Evolutionary conservation across 2,888 invertebrate species (phyloP).

Genomic region (Rhogogaster chlorosoma): DNA sequence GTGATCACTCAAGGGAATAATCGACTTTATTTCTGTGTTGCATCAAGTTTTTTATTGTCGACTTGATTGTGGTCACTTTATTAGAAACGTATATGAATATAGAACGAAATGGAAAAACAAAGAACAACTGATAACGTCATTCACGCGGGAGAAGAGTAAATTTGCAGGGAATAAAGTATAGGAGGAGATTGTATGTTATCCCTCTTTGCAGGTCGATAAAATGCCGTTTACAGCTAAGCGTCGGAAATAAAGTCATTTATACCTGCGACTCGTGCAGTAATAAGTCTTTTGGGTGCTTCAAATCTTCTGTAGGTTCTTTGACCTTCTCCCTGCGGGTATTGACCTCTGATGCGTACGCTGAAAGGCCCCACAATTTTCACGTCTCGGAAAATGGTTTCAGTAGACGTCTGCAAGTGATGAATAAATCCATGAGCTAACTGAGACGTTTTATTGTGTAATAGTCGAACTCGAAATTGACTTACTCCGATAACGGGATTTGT

Average conservation of each 20-base stretch:
- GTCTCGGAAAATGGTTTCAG: constrained; percentile 65
- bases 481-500: constrained; percentile 52
- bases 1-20: no score
- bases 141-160: no score
- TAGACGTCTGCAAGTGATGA: constrained; percentile 69
- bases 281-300: background rate
- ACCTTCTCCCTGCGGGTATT: background rate
- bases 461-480: background rate
- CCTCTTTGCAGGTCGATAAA: no score
- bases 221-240: no score
- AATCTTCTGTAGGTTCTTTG: background rate
- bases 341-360: background rate
- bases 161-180: no score
- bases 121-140: no score
- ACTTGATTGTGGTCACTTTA: no score
- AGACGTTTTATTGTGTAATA: background rate
- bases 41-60: no score
- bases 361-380: constrained; percentile 61
- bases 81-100: no score
- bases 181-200: no score
- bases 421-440: background rate
- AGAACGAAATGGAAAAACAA: no score
- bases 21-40: no score
- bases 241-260: background rate
- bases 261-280: background rate